phyloP scores from a whole-genome alignment of 2,797 vertebrate species.

The Pantherophis vulpinus region DNA sequence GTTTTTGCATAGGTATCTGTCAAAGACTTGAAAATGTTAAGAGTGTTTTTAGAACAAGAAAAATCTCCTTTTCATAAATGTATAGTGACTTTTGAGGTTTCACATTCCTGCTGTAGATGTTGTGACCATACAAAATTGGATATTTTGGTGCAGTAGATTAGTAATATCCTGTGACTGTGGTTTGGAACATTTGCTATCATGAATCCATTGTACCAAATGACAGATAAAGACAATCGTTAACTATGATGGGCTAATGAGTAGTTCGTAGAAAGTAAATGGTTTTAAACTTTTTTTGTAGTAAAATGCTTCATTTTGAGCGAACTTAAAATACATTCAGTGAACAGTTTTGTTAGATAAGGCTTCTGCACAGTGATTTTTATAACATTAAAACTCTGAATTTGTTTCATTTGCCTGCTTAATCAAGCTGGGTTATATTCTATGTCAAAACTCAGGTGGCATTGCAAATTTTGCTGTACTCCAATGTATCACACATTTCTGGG shows the following conservation, averaged over 20 bases:
- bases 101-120: conserved; percentile 11
- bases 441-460: conserved; percentile 43
- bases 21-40: not conserved
- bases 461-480: not conserved
- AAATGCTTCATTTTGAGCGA: conserved; percentile 14
- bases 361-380: conserved; percentile 41
- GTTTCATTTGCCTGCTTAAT: not conserved
- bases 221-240: conserved; percentile 50
- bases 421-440: conserved; percentile 26
- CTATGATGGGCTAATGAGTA: conserved; percentile 31
- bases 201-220: conserved; percentile 58
- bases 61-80: not conserved
- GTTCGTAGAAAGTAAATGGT: conserved; percentile 7
- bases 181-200: conserved; percentile 46
- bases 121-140: conserved; percentile 29
- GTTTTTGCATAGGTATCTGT: not conserved
- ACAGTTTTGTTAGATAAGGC: not conserved
- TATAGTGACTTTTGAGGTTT: conserved; percentile 35
- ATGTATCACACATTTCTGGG: conserved; percentile 9
- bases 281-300: conserved; percentile 6
- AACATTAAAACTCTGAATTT: conserved; percentile 37
- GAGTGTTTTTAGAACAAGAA: not conserved
- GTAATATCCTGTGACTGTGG: not conserved
- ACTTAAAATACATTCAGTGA: conserved; percentile 3
- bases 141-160: conserved; percentile 27